Evolutionary conservation across 2,113 vertebrate species (phyloP).

Genomic region (Aspidoscelis tigris): DNA sequence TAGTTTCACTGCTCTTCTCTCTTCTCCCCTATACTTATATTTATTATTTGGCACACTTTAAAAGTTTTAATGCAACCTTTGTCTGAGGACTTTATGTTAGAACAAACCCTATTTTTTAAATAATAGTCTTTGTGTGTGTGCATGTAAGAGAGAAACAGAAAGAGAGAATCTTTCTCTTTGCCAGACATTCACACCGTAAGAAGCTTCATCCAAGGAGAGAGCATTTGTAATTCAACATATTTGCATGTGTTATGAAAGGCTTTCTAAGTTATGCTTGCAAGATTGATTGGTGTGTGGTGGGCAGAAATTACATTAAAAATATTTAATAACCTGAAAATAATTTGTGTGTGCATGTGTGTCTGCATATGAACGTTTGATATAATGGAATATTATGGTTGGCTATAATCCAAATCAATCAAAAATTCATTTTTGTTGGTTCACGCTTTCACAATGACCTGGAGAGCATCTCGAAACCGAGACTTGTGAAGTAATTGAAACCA

Average conservation of each 20-base stretch:
- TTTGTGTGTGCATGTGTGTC: conserved; percentile 9
- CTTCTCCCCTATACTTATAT: not conserved
- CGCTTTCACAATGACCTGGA: conserved; percentile 52
- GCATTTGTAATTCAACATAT: conserved; percentile 38
- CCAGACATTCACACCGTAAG: conserved; percentile 52
- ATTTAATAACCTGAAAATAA: conserved; percentile 68
- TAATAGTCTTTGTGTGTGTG: no score
- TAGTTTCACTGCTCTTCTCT: no score
- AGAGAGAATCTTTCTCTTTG: not conserved
- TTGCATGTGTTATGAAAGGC: conserved; percentile 27
- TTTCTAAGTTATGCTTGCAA: conserved; percentile 29
- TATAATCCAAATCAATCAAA: conserved; percentile 70
- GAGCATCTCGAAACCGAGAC: conserved; percentile 56
- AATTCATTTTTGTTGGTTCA: conserved; percentile 68
- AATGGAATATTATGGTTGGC: conserved; percentile 50
- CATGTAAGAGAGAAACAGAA: not conserved
- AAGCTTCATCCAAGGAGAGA: conserved; percentile 31
- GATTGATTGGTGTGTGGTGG: conserved; percentile 35
- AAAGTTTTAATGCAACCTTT: not conserved
- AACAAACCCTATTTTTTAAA: not conserved
- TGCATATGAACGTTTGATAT: conserved; percentile 41
- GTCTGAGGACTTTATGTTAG: not conserved
- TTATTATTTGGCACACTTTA: not conserved
- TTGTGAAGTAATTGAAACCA: conserved; percentile 40
- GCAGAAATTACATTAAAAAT: conserved; percentile 49